Evolutionary conservation across 2,888 invertebrate genomes (phyloP), one percentile per base, ranked within the genome.

Genomic region (Quadriops clusia): DNA sequence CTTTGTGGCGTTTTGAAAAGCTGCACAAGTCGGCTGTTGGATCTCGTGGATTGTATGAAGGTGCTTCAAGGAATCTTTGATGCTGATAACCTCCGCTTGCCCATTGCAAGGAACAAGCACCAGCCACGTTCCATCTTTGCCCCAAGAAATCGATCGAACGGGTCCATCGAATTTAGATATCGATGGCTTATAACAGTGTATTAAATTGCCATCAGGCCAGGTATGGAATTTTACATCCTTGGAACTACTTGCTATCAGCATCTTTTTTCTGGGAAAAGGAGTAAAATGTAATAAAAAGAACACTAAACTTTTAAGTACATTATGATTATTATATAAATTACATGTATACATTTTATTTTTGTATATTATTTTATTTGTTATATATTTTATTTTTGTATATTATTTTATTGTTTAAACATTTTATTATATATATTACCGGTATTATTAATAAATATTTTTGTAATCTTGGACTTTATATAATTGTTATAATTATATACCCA

Each of bases 161-260:
- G 50, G 45, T 4, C 56, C 55, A 23, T 50, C 42, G 7, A 44
- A 37, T 34, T 47, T 42, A 6, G 46, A 41, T n/a, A n/a, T n/a
- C 8, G 36, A 36, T n/a, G 53, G 49, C 38, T 51, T 49, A 44
- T 70, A 69, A 31, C 61, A 60, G 45, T 68, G 65, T 47, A 65
- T 60, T 32, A 69, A 55, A 45, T 67, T 64, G 59, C 70, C 71
- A 51, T 56, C 62, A 45, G 63, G 66, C 36, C 60, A 63, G 38
- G 68, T 67, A 45, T 72, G 67, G 14, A 72, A 56, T 49, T 70
- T 60, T 37, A 74, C 56, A 23, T 66, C 65, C 23, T 66, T 67
- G 45, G 70, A 69, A 38, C 68, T 61, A 20, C 72, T 67, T 14
- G 70, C 67, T 39, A 74, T 60, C 54, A 65, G 68, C 72, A 72